These are phyloP conservation scores for Hemistola chrysoprasaria DNA, from an alignment of 2,888 invertebrate genomes.

Conservation along the genomic window DNA sequence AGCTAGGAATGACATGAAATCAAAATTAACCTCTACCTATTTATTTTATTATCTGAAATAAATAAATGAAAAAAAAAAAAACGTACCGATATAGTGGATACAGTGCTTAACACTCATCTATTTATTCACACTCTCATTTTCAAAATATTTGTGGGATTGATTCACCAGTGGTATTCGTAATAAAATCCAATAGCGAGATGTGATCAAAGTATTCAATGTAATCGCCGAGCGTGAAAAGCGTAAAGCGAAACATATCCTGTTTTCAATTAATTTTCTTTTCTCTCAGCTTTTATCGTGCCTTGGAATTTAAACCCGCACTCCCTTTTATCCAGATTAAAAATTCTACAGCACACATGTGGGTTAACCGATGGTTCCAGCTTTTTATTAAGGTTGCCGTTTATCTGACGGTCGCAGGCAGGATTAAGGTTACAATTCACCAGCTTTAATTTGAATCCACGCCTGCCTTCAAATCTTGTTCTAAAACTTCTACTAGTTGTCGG, in stretches of 20 bases:
- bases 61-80: no score
- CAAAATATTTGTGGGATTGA: no score
- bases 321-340: conserved; percentile 45
- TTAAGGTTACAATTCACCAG: conserved; percentile 29
- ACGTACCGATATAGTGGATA: no score
- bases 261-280: conserved; percentile 35
- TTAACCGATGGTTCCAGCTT: conserved; percentile 16
- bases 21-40: no score
- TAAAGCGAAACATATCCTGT: conserved; percentile 25
- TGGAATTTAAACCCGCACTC: conserved; percentile 26
- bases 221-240: conserved; percentile 9
- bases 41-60: no score
- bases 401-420: conserved; percentile 28
- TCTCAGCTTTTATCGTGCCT: conserved; percentile 22
- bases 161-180: no score
- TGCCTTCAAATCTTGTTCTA: conserved; percentile 8
- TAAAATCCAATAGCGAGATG: no score
- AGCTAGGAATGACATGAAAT: no score
- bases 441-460: conserved; percentile 20
- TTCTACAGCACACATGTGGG: conserved; percentile 28
- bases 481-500: background rate
- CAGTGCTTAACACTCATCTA: no score
- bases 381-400: conserved; percentile 27
- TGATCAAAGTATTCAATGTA: background rate
- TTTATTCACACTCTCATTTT: no score